phyloP scores from a whole-genome alignment of 1,140 invertebrate species.

The Agrilus planipennis region DNA sequence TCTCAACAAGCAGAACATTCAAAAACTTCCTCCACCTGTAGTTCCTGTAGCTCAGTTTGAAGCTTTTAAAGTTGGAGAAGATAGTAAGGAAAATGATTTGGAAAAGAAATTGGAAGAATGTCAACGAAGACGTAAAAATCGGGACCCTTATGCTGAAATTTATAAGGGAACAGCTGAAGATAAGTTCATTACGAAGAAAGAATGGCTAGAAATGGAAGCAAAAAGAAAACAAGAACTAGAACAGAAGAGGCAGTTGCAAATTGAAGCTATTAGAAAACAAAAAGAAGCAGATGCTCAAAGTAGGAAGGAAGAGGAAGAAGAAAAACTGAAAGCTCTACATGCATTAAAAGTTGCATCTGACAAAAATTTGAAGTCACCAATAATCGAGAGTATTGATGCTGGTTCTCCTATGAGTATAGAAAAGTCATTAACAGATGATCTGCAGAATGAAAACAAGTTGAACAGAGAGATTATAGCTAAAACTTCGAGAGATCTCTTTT shows the following conservation, averaged over 20 bases:
- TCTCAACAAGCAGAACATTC: conserved; percentile 24
- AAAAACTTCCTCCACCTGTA: conserved; percentile 26
- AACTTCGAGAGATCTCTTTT: conserved; percentile 38
- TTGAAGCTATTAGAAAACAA: conserved; percentile 17
- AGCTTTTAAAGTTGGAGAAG: conserved; percentile 60
- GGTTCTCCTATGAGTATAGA: conserved; percentile 37
- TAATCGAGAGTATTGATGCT: not conserved
- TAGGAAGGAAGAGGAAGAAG: conserved; percentile 5
- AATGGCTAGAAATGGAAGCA: conserved; percentile 2
- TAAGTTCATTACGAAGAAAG: conserved; percentile 16
- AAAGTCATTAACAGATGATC: conserved; percentile 29
- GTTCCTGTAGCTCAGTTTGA: conserved; percentile 53
- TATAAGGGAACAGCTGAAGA: conserved; percentile 24
- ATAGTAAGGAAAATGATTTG: conserved; percentile 44
- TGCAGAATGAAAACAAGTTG: conserved; percentile 15
- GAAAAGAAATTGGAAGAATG: conserved; percentile 20
- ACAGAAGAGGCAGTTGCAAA: conserved; percentile 13
- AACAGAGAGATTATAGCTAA: conserved; percentile 6
- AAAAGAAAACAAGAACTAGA: conserved; percentile 10
- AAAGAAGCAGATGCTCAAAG: conserved; percentile 10
- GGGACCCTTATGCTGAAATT: conserved; percentile 12
- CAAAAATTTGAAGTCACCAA: not conserved
- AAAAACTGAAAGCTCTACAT: not conserved
- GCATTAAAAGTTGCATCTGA: not conserved
- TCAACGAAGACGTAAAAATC: conserved; percentile 34